Base-by-base conservation (phyloP, 2,113 vertebrate species). In the Gopherus flavomarginatus region DNA sequence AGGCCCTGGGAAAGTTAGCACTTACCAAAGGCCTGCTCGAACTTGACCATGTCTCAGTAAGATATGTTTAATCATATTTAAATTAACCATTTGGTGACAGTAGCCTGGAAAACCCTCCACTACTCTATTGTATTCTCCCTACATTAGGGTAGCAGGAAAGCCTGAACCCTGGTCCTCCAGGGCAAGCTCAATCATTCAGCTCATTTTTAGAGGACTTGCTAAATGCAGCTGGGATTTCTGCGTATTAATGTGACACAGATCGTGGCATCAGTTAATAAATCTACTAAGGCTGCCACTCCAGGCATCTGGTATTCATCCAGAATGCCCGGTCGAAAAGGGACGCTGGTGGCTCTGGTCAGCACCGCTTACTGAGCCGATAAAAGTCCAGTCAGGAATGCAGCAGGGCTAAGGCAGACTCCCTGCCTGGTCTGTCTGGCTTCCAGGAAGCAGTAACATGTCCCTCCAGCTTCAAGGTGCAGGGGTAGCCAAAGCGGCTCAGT, bases 221-320 rank as follows among this genome's bases (percentile, higher is more conserved):
- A 50, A 86, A 50, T 8, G 62, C 19, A 8, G 57, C 52, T 0
- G 0, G 0, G 82, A 35, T 75, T 72, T 27, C 26, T 82, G 86
- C 4, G 5, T 53, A 14, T 49, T 83, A 35, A 11, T 14, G 47
- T 80, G 69, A 21, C 47, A 26, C 2, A 35, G 86, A 38, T 27
- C 38, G 5, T 26, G 29, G 8, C 38, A 38, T n/a, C 52, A 62
- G 26, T 13, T 49, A 0, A 0, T 42, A 35, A 19, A 52, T 65
- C 88, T 85, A 24, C 31, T 52, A 8, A 0, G 14, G 52, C 21
- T 53, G 52, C 52, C 52, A 53, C 52, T 53, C 52, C 52, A 53
- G 52, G 19, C 17, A 7, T 7, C 52, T 53, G 52, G 6, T 53
- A 21, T 53, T 53, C 19, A 21, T 21, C 52, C 52, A 21, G 52